Conservation (phyloP, 2,888 invertebrate genomes). For the Plusia festucae region DNA sequence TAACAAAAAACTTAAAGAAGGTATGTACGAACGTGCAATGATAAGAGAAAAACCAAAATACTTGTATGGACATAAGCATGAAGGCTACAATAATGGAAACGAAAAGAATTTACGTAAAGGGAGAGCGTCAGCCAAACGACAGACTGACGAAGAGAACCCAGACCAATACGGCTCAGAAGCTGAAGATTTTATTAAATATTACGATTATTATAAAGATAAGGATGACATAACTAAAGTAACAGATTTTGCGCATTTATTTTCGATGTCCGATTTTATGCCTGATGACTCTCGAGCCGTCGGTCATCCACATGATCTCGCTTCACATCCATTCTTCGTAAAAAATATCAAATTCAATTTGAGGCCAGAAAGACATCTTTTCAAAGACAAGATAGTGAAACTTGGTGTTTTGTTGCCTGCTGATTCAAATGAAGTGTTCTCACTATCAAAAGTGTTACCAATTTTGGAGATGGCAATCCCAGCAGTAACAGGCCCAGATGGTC, state of each 20-base stretch:
- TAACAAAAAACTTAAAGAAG: conserved; percentile 67
- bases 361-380: conserved; percentile 76
- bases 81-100: conserved; percentile 59
- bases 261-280: conserved; percentile 63
- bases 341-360: conserved; percentile 81
- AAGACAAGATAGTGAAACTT: conserved; percentile 87
- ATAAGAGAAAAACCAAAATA: conserved; percentile 65
- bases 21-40: conserved; percentile 59
- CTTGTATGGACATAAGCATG: conserved; percentile 68
- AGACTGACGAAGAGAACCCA: conserved; percentile 71
- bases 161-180: conserved; percentile 70
- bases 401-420: conserved; percentile 91
- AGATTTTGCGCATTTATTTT: conserved; percentile 62
- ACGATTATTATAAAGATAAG: conserved; percentile 73
- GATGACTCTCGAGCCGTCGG: conserved; percentile 76
- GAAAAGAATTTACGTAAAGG: conserved; percentile 68
- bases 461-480: conserved; percentile 91
- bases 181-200: conserved; percentile 74
- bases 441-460: conserved; percentile 92
- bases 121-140: conserved; percentile 67
- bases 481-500: conserved; percentile 89
- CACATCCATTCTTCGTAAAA: conserved; percentile 79
- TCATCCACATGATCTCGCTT: conserved; percentile 78
- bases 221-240: conserved; percentile 70
- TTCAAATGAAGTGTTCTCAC: conserved; percentile 90